These are phyloP conservation scores for Spea bombifrons DNA, from an alignment of 2,113 vertebrate genomes.

Conservation along the genomic window DNA sequence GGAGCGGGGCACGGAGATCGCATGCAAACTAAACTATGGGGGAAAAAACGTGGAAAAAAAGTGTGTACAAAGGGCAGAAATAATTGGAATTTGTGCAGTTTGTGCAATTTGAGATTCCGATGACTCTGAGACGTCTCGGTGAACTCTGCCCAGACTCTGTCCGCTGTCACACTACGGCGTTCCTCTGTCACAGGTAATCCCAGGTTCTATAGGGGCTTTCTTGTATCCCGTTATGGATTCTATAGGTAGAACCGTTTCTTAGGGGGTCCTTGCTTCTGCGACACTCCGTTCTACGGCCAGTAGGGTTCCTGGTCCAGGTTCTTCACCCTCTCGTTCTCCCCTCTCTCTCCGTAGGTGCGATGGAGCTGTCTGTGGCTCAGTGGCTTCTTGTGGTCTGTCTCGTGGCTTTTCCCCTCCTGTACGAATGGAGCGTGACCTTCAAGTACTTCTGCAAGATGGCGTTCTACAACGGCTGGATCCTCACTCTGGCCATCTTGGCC, in stretches of 20 bases:
- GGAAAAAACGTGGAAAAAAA: not conserved
- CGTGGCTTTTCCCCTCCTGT: slow-evolving; percentile 59
- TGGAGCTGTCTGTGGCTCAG: slow-evolving; percentile 52
- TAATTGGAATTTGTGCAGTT: too few species aligned
- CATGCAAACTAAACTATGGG: too few species aligned
- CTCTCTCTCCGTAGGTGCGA: slow-evolving; percentile 10
- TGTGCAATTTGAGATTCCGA: not conserved
- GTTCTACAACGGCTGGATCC: slow-evolving; percentile 68
- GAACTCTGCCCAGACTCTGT: not conserved
- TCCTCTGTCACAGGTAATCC: too few species aligned
- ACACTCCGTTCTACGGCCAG: too few species aligned
- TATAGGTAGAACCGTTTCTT: too few species aligned
- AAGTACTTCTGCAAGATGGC: slow-evolving; percentile 69
- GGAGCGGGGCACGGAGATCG: too few species aligned
- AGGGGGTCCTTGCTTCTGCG: too few species aligned
- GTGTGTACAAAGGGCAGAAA: slow-evolving; percentile 19
- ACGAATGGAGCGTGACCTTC: slow-evolving; percentile 63
- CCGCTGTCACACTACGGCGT: too few species aligned
- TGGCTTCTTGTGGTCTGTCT: slow-evolving; percentile 58
- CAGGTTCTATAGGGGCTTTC: too few species aligned
- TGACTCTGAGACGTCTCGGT: not conserved
- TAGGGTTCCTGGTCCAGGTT: too few species aligned
- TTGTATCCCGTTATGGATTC: too few species aligned
- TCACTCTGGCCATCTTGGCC: slow-evolving; percentile 63
- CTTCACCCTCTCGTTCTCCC: not conserved